Base-by-base conservation (phyloP, 2,113 vertebrate genomes). In the Pitta sordida region DNA sequence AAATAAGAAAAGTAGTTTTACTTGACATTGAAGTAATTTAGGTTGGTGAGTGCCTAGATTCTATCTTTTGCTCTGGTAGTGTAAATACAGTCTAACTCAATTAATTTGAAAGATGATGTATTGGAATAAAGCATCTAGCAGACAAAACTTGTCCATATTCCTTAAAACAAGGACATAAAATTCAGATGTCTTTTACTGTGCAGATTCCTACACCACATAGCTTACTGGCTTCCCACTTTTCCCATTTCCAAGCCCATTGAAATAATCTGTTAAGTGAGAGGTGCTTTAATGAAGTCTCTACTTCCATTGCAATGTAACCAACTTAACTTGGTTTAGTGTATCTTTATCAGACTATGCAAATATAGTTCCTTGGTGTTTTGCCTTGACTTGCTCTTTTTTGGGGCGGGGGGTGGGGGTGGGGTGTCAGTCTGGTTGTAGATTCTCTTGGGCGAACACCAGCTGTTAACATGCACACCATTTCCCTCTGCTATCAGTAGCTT, bases 401-500 rank as follows among this genome's bases (percentile, higher is more conserved):
- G n/a, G n/a, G n/a, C n/a, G n/a, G n/a, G n/a, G n/a, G n/a, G n/a
- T n/a, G n/a, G n/a, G n/a, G n/a, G n/a, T n/a, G n/a, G n/a, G n/a
- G n/a, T 97, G 46, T 93, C 86, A 95, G 93, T 84, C 95, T 95
- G 93, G 90, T 82, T 83, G 86, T 60, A 86, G 75, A 92, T 94
- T 85, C 96, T 97, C 83, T 62, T 4, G 13, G 91, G 96, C 94
- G 83, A 94, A 92, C 92, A 91, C 67, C 87, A 96, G 90, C 95
- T 96, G 88, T 98, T 98, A 98, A 97, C 96, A 98, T 98, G 97
- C 98, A 97, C 81, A 97, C 88, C 96, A 65, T 95, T 90, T 95
- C 95, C 65, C 89, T 95, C 88, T 97, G 95, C 96, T 98, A 98
- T 98, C 98, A 98, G 97, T 96, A 90, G 94, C 96, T 97, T 93